A percentile compares a stretch with the other conserved stretches of the same genome.
Evolutionary conservation across 2,888 invertebrate genomes (phyloP).

Genomic region (Diaprepes abbreviatus): DNA sequence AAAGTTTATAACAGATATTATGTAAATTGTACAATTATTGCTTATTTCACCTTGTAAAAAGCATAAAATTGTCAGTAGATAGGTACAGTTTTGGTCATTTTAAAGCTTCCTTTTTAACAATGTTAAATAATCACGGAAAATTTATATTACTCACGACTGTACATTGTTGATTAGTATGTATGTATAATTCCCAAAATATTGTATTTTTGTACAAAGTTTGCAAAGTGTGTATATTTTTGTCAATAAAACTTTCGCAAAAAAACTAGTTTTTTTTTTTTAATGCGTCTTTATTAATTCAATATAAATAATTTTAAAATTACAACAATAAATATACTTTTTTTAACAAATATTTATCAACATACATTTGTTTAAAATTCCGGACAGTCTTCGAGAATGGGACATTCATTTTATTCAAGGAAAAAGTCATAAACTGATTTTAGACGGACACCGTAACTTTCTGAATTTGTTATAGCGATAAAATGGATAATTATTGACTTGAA

Average conservation of each 20-base stretch:
- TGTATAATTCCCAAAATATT: neutral
- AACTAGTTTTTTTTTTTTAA: neutral
- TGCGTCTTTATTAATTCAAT: conserved; percentile 10
- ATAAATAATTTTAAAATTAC: conserved; percentile 18
- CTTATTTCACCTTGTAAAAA: too few relatives aligned
- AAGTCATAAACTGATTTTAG: too few relatives aligned
- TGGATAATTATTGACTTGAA: too few relatives aligned
- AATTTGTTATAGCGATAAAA: too few relatives aligned
- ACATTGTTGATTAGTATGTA: neutral
- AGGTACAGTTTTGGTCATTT: neutral
- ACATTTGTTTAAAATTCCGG: too few relatives aligned
- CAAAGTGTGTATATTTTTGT: conserved; percentile 22
- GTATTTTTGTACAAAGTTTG: conserved; percentile 24
- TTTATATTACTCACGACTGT: neutral
- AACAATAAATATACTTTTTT: conserved; percentile 20
- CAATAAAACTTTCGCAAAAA: conserved; percentile 17
- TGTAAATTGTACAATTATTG: too few relatives aligned
- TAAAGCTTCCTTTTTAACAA: too few relatives aligned
- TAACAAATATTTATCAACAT: conserved; percentile 6
- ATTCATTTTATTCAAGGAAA: too few relatives aligned
- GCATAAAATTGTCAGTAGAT: too few relatives aligned
- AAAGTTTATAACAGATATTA: too few relatives aligned
- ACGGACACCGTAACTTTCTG: too few relatives aligned
- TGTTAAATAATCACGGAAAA: neutral
- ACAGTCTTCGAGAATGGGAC: too few relatives aligned